phyloP scores from a whole-genome alignment of 1,140 invertebrate species.

The Xylocopa sonorina region DNA sequence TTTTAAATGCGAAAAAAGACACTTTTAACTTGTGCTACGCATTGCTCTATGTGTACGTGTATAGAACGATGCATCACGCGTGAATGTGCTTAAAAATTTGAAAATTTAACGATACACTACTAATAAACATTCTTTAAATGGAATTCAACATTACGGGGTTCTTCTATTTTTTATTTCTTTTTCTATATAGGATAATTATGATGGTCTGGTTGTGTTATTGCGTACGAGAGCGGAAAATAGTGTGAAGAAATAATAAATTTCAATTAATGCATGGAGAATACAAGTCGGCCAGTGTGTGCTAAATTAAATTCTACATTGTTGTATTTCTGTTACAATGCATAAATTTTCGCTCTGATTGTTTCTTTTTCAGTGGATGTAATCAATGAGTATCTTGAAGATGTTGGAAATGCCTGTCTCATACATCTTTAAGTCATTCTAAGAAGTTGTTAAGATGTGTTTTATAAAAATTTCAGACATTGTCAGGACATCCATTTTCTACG shows the following conservation, averaged over 20 bases:
- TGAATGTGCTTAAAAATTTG: constrained; percentile 61
- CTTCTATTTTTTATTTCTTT: background rate
- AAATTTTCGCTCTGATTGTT: no score
- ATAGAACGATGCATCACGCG: constrained; percentile 22
- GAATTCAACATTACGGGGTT: constrained; percentile 47
- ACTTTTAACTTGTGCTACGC: constrained; percentile 51
- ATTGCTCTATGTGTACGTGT: constrained; percentile 51
- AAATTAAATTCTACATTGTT: background rate
- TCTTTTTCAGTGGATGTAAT: no score
- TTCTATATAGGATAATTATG: no score
- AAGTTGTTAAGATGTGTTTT: no score
- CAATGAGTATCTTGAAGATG: no score
- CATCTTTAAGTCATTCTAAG: no score
- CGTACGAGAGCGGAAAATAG: no score
- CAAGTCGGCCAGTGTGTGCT: background rate
- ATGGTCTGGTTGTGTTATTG: no score
- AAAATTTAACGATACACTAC: constrained; percentile 68
- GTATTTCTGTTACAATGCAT: background rate
- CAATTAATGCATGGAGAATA: constrained; percentile 6
- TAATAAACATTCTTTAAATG: constrained; percentile 69
- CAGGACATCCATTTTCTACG: no score
- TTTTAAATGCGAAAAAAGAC: background rate
- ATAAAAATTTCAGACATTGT: no score
- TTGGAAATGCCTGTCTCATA: no score
- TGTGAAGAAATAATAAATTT: no score